Conservation (phyloP, 2,888 invertebrate species). For the Aphidius colemani region DNA sequence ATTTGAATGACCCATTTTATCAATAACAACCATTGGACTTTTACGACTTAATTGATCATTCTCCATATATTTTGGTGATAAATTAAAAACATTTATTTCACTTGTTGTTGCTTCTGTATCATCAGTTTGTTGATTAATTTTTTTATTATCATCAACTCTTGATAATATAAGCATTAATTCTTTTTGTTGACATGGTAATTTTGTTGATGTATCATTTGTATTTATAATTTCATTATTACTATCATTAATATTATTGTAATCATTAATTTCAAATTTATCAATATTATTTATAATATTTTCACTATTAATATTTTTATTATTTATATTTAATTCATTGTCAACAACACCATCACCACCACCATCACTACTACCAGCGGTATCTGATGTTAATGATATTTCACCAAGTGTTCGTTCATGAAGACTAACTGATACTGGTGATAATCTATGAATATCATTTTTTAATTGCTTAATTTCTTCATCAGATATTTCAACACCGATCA, state of each 20-base stretch:
- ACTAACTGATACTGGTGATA: conserved; percentile 55
- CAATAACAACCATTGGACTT: conserved; percentile 39
- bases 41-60: conserved; percentile 35
- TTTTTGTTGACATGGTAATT: conserved; percentile 14
- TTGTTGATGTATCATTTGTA: neutral
- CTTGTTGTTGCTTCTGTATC: too few relatives aligned
- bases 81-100: neutral
- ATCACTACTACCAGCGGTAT: conserved; percentile 36
- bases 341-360: neutral
- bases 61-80: conserved; percentile 29
- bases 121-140: conserved; percentile 3
- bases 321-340: neutral
- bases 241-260: conserved; percentile 7
- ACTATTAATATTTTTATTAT: conserved; percentile 7
- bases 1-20: conserved; percentile 33
- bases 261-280: conserved; percentile 14
- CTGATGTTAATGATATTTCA: conserved; percentile 53
- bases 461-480: conserved; percentile 52
- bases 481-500: conserved; percentile 53
- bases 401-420: conserved; percentile 54
- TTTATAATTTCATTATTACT: neutral
- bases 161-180: conserved; percentile 44
- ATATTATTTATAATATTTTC: conserved; percentile 6
- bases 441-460: conserved; percentile 51
- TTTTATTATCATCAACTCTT: conserved; percentile 37